Conservation (phyloP, 2,888 invertebrate genomes). For the Calephelis perditalis region DNA sequence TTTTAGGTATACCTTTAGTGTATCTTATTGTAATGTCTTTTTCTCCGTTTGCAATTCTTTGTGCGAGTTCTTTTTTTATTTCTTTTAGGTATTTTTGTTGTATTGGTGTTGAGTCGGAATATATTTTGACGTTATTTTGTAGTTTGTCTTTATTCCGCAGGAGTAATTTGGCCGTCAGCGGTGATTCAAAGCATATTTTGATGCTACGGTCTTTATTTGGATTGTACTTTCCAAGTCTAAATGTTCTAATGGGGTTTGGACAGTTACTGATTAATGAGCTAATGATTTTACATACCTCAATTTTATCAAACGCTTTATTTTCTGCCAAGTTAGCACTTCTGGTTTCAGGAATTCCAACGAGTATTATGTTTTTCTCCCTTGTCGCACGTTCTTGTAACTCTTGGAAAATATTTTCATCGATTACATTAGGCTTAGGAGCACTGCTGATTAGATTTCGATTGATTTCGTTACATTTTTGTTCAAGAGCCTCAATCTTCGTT, state of each 20-base stretch:
- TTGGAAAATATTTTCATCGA: neutral
- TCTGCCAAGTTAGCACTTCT: neutral
- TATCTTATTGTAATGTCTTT: slow-evolving; percentile 13
- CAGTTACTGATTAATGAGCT: no score
- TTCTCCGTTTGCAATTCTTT: slow-evolving; percentile 13
- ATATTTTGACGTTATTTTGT: neutral
- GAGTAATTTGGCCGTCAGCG: no score
- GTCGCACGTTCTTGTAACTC: neutral
- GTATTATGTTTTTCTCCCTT: neutral
- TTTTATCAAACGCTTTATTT: neutral
- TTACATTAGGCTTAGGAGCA: neutral
- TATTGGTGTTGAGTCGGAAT: neutral
- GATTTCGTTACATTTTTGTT: neutral
- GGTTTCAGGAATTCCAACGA: neutral
- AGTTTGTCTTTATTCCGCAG: no score
- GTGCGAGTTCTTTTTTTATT: neutral
- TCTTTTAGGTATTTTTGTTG: neutral
- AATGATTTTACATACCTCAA: neutral
- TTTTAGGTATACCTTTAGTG: slow-evolving; percentile 2
- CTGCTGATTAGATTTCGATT: neutral
- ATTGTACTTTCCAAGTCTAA: no score
- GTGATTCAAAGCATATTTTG: no score
- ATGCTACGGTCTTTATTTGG: no score
- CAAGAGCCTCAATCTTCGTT: neutral
- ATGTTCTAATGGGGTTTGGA: no score